These are phyloP conservation scores for Peromyscus aztecus DNA, from an alignment of 2,797 vertebrate genomes.

Conservation along the genomic window DNA sequence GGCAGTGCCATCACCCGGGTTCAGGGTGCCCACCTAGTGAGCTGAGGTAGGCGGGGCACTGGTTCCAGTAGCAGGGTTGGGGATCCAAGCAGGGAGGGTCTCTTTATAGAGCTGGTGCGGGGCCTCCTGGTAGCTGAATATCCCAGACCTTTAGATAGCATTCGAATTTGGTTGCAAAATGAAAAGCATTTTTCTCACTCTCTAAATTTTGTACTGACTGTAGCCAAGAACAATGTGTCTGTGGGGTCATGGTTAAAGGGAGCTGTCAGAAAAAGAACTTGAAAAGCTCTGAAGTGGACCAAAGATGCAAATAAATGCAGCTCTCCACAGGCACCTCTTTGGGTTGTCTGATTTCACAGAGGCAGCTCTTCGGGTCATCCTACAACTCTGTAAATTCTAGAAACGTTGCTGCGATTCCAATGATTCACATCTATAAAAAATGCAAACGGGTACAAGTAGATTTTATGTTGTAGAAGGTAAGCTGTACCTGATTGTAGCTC, in stretches of 20 bases:
- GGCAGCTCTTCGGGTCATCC: background rate
- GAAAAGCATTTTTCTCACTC: background rate
- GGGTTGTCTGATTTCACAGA: background rate
- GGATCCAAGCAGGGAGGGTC: background rate
- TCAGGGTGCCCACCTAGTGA: background rate
- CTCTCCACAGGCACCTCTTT: background rate
- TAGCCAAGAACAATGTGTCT: background rate
- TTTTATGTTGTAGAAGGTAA: background rate
- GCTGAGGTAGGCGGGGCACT: background rate
- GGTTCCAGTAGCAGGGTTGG: no score
- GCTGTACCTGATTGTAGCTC: background rate
- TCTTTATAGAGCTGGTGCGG: background rate
- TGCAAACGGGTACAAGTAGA: slow-evolving; percentile 17
- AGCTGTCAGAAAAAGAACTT: background rate
- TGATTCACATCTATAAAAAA: background rate
- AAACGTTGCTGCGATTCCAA: background rate
- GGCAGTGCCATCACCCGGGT: background rate
- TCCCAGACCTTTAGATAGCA: no score
- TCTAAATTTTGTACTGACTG: background rate
- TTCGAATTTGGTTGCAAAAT: background rate
- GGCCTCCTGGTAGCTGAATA: background rate
- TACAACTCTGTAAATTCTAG: background rate
- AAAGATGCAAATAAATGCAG: background rate
- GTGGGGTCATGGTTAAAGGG: background rate
- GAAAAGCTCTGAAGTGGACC: background rate